These are phyloP conservation scores for Tubiluchus corallicola DNA, from an alignment of 2,888 invertebrate genomes.

Conservation along the genomic window DNA sequence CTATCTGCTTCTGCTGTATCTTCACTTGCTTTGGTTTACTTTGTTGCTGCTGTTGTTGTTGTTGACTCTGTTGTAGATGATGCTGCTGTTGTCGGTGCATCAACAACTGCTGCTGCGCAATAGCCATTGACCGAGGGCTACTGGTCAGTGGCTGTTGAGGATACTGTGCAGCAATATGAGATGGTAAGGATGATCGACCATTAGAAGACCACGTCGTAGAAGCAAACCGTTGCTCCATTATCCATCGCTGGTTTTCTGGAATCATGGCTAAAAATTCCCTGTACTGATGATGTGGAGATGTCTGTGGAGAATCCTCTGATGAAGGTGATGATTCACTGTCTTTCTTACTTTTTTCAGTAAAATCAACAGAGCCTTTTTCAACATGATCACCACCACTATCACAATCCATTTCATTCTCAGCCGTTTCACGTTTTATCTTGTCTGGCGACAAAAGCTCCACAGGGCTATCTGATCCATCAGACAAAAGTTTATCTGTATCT, in stretches of 20 bases:
- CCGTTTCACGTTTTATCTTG: background rate
- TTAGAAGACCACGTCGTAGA: background rate
- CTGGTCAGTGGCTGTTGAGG: background rate
- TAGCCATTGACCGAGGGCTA: background rate
- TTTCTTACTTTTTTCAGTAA: too few species aligned
- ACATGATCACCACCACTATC: background rate
- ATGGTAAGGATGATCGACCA: background rate
- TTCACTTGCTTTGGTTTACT: background rate
- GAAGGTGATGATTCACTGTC: too few species aligned
- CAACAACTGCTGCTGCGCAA: slow-evolving; percentile 1
- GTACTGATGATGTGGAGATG: too few species aligned
- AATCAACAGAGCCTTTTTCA: too few species aligned
- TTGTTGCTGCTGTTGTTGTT: slow-evolving; percentile 3
- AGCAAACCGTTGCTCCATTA: background rate
- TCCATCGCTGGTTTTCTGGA: slow-evolving; percentile 1
- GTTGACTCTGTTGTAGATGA: background rate
- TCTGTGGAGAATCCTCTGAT: too few species aligned
- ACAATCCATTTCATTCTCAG: background rate
- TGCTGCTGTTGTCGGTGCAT: background rate
- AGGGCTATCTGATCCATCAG: too few species aligned
- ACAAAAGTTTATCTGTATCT: background rate
- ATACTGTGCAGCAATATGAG: background rate
- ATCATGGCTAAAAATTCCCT: background rate
- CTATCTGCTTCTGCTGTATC: background rate
- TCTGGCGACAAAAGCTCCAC: background rate